phyloP scores from a whole-genome alignment of 2,113 vertebrate species.

The Spea bombifrons region DNA sequence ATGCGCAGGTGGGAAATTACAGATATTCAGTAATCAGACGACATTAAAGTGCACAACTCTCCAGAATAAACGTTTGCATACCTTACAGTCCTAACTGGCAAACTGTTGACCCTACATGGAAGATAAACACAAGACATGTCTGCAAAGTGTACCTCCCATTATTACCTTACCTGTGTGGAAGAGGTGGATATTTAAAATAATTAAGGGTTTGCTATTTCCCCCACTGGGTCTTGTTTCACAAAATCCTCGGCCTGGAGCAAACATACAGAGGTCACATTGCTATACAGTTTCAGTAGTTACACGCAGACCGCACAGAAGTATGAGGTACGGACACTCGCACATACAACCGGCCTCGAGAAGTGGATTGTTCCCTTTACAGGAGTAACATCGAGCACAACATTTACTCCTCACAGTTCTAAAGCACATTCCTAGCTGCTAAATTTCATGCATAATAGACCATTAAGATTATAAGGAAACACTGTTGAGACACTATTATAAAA shows the following conservation, averaged over 20 bases:
- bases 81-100: constrained; percentile 18
- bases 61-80: constrained; percentile 7
- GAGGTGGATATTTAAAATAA: constrained; percentile 29
- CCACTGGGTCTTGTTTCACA: constrained; percentile 32
- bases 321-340: neutral
- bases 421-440: too few species aligned
- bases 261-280: constrained; percentile 43
- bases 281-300: constrained; percentile 11
- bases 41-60: neutral
- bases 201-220: constrained; percentile 20
- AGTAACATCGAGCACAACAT: too few species aligned
- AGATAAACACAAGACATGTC: constrained; percentile 22
- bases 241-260: constrained; percentile 42
- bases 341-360: neutral
- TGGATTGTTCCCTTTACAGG: too few species aligned
- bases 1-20: neutral
- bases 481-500: too few species aligned
- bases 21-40: neutral
- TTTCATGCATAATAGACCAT: too few species aligned
- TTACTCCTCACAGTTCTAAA: too few species aligned
- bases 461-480: too few species aligned
- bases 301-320: constrained; percentile 4
- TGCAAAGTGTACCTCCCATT: constrained; percentile 15
- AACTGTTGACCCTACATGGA: constrained; percentile 19
- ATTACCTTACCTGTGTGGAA: constrained; percentile 29